A percentile compares a stretch with the other conserved stretches of the same genome.
Evolutionary conservation across 2,797 vertebrate genomes (phyloP).

Genomic region (Pogoniulus pusillus): DNA sequence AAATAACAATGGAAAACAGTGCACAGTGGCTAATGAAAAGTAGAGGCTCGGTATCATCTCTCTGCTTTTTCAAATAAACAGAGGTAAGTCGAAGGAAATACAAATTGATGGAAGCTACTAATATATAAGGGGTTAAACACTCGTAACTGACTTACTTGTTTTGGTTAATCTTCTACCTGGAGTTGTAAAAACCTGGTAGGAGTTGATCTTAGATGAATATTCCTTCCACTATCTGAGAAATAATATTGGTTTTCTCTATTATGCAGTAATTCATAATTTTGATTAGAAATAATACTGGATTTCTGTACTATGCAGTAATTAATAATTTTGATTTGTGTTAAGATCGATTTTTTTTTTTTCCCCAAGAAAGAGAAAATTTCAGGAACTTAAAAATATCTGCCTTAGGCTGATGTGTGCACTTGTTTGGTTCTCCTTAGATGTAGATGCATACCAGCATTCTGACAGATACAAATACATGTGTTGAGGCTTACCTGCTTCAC

Average conservation of each 20-base stretch:
- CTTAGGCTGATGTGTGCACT: neutral
- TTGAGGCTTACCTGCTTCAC: neutral
- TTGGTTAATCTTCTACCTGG: neutral
- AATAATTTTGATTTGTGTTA: no score
- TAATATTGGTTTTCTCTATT: neutral
- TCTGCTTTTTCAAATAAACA: neutral
- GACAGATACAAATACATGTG: neutral
- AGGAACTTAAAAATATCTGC: neutral
- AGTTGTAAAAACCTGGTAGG: neutral
- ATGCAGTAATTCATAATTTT: neutral
- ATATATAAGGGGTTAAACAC: neutral
- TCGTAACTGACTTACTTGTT: neutral
- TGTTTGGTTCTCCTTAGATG: no score
- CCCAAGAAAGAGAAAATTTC: neutral
- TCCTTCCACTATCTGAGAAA: neutral
- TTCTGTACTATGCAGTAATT: no score
- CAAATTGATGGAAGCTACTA: neutral
- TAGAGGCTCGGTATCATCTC: neutral
- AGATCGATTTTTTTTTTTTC: neutral
- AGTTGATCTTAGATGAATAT: neutral
- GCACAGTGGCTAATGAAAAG: neutral
- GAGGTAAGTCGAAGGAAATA: neutral
- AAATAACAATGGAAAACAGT: neutral
- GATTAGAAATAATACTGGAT: neutral
- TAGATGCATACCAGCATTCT: neutral